Conservation (phyloP, 2,888 invertebrate genomes). For the Ochropacha duplaris region DNA sequence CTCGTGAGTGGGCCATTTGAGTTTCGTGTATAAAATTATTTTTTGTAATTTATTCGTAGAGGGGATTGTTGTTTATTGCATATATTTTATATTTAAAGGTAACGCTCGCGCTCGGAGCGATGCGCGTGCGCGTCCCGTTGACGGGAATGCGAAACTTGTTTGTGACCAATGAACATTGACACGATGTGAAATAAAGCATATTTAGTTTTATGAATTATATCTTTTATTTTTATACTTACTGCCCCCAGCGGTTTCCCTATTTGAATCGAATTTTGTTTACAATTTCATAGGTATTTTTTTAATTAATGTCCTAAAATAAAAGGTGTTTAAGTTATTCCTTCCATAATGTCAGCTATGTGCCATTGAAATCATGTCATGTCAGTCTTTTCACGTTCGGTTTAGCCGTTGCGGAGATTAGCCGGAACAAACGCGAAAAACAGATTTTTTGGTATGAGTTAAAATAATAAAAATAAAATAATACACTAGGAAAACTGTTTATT, state of each 20-base stretch:
- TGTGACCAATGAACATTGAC: slow-evolving; percentile 78
- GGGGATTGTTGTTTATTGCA: slow-evolving; percentile 74
- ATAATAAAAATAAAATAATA: background rate
- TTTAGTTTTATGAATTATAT: slow-evolving; percentile 69
- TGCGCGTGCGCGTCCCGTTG: slow-evolving; percentile 56
- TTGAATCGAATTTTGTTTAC: too few relatives aligned
- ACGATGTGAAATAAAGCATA: slow-evolving; percentile 80
- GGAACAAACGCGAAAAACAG: too few relatives aligned
- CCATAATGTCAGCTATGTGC: too few relatives aligned
- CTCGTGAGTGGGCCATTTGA: slow-evolving; percentile 14
- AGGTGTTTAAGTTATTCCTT: too few relatives aligned
- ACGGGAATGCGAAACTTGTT: slow-evolving; percentile 68
- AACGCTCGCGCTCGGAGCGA: slow-evolving; percentile 59
- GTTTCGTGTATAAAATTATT: slow-evolving; percentile 47
- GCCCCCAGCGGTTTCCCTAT: too few relatives aligned
- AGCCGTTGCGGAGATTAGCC: too few relatives aligned
- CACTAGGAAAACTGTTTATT: slow-evolving; percentile 24
- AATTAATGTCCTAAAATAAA: too few relatives aligned
- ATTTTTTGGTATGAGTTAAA: too few relatives aligned
- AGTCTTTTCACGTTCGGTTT: too few relatives aligned
- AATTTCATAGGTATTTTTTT: too few relatives aligned
- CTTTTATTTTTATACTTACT: slow-evolving; percentile 42
- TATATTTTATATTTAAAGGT: slow-evolving; percentile 74
- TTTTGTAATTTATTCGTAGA: slow-evolving; percentile 57
- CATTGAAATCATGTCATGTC: too few relatives aligned